A percentile compares a stretch with the other conserved stretches of the same genome.
These are phyloP conservation scores for Aplidium turbinatum DNA, from an alignment of 23 tunicate species.

Conservation along the genomic window DNA sequence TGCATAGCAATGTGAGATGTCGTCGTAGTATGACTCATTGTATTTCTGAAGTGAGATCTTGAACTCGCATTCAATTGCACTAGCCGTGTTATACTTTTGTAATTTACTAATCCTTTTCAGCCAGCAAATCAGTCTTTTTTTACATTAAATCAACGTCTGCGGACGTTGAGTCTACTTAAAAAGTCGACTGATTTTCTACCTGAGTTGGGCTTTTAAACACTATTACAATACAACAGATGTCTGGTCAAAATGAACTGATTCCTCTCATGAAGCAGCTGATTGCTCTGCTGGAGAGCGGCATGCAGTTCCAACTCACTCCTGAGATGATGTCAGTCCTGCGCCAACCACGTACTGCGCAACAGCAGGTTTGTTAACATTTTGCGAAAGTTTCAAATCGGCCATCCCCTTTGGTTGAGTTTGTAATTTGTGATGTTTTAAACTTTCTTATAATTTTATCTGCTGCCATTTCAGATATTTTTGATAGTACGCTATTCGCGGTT, in stretches of 20 bases:
- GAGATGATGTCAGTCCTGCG: constrained; percentile 72
- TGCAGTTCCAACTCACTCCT: constrained; percentile 89
- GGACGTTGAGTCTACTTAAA: no score
- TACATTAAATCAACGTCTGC: no score
- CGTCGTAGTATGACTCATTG: no score
- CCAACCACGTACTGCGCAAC: constrained; percentile 72
- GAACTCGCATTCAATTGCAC: no score
- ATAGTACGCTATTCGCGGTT: no score
- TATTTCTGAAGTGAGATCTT: no score
- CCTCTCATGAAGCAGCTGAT: constrained; percentile 79
- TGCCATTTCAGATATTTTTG: no score
- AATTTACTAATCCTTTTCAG: not conserved
- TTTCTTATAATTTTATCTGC: no score
- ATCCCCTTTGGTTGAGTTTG: not conserved
- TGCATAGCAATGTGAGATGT: no score
- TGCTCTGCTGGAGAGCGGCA: constrained; percentile 74
- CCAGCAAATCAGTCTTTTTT: no score
- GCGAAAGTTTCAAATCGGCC: not conserved
- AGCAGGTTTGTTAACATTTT: constrained; percentile 74
- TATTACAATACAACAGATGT: constrained; percentile 25
- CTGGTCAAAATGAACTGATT: constrained; percentile 64
- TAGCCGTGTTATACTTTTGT: not conserved
- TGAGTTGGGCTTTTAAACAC: no score
- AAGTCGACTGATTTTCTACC: not conserved
- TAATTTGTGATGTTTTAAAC: no score